Percentiles rank a stretch among this genome's conserved stretches.
phyloP scores from a whole-genome alignment of 1,140 invertebrate genomes.

The Triops longicaudatus region DNA sequence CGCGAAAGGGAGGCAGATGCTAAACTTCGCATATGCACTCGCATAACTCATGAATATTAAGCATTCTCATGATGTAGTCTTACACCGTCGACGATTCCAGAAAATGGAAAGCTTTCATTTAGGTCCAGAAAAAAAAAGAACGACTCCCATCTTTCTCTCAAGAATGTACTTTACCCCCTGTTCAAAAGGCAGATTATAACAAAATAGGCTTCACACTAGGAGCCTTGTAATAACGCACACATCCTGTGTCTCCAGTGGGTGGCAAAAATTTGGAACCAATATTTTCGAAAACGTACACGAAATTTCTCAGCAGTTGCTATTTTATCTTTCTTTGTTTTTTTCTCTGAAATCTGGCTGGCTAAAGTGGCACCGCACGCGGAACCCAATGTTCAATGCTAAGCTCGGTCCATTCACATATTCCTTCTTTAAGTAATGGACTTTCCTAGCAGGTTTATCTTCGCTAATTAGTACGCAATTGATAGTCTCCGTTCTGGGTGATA shows the following conservation, averaged over 20 bases:
- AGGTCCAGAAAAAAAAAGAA: neutral
- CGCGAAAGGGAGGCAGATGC: neutral
- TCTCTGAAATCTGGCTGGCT: neutral
- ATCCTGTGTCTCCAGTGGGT: neutral
- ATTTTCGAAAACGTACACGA: neutral
- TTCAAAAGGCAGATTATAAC: slow-evolving; percentile 15
- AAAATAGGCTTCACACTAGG: slow-evolving; percentile 8
- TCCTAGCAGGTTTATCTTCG: slow-evolving; percentile 17
- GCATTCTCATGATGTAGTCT: too few species aligned
- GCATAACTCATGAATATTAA: neutral
- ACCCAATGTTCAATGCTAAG: neutral
- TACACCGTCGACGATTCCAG: too few species aligned
- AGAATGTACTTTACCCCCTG: slow-evolving; percentile 4
- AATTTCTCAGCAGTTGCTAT: neutral
- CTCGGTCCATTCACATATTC: slow-evolving; percentile 1
- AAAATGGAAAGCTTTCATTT: too few species aligned
- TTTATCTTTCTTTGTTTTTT: neutral
- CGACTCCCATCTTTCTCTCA: neutral
- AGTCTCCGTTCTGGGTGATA: slow-evolving; percentile 99
- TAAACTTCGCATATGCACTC: neutral
- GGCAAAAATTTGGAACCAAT: slow-evolving; percentile 12
- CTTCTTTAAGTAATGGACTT: neutral
- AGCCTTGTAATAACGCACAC: slow-evolving; percentile 13
- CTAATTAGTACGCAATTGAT: slow-evolving; percentile 90
- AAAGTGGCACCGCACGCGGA: slow-evolving; percentile 3